Base-by-base conservation (phyloP, 1,140 invertebrate genomes). In the Trichomalopsis sarcophagae region DNA sequence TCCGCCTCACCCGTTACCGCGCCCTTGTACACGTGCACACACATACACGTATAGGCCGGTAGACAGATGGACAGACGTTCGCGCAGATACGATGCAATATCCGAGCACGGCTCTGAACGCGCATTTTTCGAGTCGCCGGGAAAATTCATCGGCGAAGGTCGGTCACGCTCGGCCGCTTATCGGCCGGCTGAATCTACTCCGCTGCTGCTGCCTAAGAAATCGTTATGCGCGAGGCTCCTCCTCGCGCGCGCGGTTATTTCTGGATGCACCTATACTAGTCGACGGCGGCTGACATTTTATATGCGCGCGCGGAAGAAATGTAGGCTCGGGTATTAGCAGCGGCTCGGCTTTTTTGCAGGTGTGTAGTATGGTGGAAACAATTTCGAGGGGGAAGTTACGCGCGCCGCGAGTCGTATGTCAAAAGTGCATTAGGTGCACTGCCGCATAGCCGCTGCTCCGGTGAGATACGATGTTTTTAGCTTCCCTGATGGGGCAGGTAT, bases 91-190 rank as follows among this genome's bases (percentile, higher is more conserved):
- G 55, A 62, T n/a, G 55, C 13, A 55, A 55, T 55, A 55, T 55
- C 50, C 50, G 50, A 55, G 50, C 68, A 33, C 62, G 62, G 69
- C 68, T 33, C 2, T 71, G n/a, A 36, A 6, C 33, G 33, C 33
- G 33, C 69, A 33, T 71, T 71, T 71, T 71, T 71, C 69, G 30
- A 33, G 69, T 23, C 23, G 23, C 69, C 27, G 5, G 69, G 69
- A 71, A 71, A 71, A 71, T 71, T 71, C 69, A 71, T 33, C 69
- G 30, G 69, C 69, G 69, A 71, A 71, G 69, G 23, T 27, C 69
- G 30, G 69, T 33, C 69, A 30, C 69, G 74, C 74, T n/a, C 47
- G 47, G 13, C 27, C 14, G 50, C 62, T 80, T 80, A 80, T 80
- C 77, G 47, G 27, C 30, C 33, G 77, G n/a, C 33, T 30, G 14